Conservation (phyloP, 2,888 invertebrate species). For the Tipula helvola region DNA sequence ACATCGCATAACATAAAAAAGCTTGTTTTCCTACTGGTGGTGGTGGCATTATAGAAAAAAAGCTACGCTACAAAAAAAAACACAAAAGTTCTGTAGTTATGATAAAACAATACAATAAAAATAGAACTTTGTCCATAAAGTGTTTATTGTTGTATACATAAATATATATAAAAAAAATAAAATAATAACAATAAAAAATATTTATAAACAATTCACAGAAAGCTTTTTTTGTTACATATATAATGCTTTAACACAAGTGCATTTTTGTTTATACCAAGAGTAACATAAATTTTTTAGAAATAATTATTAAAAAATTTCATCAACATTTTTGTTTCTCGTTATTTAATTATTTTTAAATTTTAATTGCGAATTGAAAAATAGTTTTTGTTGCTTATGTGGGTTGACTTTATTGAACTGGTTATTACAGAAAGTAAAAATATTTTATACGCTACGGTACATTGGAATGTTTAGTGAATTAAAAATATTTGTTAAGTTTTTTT, state of each 20-base stretch:
- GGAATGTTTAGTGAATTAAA: no score
- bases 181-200: background rate
- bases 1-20: background rate
- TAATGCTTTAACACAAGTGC: background rate
- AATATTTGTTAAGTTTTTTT: no score
- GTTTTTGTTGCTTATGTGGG: background rate
- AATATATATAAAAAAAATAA: background rate
- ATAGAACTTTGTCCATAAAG: slow-evolving; percentile 4
- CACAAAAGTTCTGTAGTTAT: background rate
- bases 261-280: background rate
- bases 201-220: background rate
- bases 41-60: background rate
- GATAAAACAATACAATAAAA: background rate
- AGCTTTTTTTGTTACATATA: background rate
- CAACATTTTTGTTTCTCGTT: background rate
- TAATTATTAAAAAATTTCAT: background rate
- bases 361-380: background rate
- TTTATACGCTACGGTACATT: no score
- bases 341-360: background rate
- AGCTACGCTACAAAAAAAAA: background rate
- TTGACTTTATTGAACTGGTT: background rate
- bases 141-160: background rate
- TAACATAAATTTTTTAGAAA: background rate
- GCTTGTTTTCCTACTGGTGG: background rate
- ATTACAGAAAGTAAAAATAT: no score